phyloP scores from a whole-genome alignment of 2,113 vertebrate genomes.

The Cavia aperea region DNA sequence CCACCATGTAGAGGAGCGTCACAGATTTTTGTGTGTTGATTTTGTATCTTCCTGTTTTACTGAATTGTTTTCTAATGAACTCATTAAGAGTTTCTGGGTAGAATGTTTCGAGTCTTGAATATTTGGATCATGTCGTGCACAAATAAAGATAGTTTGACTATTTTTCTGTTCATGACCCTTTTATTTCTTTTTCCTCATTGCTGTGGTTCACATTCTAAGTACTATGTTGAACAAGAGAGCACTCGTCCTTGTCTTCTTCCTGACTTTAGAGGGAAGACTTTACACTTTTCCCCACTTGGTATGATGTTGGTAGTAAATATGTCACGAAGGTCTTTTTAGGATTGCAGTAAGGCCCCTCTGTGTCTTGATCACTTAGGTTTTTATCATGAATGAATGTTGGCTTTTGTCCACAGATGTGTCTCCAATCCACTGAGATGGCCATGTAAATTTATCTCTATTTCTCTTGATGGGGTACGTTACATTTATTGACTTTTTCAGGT shows the following conservation, averaged over 20 bases:
- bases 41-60: background rate
- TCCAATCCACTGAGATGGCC: background rate
- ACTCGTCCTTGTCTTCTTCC: background rate
- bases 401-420: background rate
- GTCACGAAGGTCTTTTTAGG: background rate
- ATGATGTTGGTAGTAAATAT: background rate
- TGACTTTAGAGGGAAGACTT: background rate
- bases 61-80: background rate
- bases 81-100: background rate
- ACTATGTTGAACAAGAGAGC: background rate
- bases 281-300: background rate
- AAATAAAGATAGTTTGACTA: background rate
- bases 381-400: background rate
- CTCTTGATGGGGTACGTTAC: background rate
- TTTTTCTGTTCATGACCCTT: background rate
- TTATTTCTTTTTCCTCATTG: background rate
- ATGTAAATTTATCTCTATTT: background rate
- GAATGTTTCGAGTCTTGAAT: background rate
- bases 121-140: background rate
- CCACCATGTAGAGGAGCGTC: background rate
- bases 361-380: background rate
- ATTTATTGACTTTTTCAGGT: background rate
- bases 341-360: background rate
- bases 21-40: background rate
- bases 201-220: background rate